Conservation (phyloP, 2,797 vertebrate species). For the Pseudochaenichthys georgianus region DNA sequence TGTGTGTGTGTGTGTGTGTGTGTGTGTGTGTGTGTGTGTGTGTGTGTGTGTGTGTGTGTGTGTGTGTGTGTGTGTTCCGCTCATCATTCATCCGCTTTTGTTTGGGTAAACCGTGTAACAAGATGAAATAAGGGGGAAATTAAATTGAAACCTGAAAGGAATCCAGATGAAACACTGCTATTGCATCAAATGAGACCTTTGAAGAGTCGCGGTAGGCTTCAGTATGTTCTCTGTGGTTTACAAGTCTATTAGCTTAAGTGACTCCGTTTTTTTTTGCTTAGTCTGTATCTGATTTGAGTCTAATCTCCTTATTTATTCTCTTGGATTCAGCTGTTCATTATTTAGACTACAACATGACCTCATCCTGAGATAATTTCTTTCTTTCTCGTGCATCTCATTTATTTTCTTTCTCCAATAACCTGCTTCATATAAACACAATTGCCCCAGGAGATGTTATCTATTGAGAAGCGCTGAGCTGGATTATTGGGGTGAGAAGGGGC, state of each 20-base stretch:
- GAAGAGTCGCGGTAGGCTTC: slow-evolving; percentile 1
- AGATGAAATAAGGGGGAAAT: slow-evolving; percentile 28
- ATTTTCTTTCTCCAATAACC: not conserved
- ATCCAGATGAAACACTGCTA: slow-evolving; percentile 26
- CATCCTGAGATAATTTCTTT: slow-evolving; percentile 27
- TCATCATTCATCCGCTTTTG: slow-evolving; percentile 27
- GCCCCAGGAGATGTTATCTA: slow-evolving; percentile 11
- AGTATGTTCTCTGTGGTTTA: slow-evolving; percentile 12
- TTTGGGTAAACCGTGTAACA: slow-evolving; percentile 50
- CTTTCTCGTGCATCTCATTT: not conserved
- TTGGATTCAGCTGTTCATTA: slow-evolving; percentile 33
- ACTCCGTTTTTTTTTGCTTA: slow-evolving; percentile 3
- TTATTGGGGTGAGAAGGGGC: slow-evolving; percentile 10
- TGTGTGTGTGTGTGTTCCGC: too few species aligned
- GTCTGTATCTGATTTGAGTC: slow-evolving; percentile 4
- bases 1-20: too few species aligned
- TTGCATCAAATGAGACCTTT: slow-evolving; percentile 12
- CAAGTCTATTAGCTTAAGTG: slow-evolving; percentile 12
- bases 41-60: too few species aligned
- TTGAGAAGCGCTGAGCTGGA: not conserved
- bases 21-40: too few species aligned
- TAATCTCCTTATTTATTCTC: slow-evolving; percentile 34
- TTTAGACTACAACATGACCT: slow-evolving; percentile 8
- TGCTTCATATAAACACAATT: slow-evolving; percentile 9
- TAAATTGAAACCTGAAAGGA: slow-evolving; percentile 25